Percentiles rank a stretch among this genome's conserved stretches.
phyloP scores from a whole-genome alignment of 2,113 vertebrate genomes.

The Ageneiosus marmoratus region DNA sequence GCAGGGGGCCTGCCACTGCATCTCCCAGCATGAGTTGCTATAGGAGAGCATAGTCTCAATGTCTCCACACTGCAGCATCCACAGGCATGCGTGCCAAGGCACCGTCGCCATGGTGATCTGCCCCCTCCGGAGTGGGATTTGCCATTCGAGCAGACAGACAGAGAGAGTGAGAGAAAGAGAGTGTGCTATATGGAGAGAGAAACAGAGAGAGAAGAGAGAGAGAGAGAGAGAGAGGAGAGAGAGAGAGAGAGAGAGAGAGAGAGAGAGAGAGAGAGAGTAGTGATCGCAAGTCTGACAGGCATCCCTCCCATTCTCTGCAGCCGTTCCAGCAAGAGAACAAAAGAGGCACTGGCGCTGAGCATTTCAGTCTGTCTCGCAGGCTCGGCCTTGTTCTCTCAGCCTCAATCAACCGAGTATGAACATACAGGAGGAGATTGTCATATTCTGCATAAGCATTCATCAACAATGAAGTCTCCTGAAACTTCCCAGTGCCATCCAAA shows the following conservation, averaged over 20 bases:
- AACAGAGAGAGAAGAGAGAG: constrained; percentile 45
- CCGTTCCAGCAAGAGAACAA: constrained; percentile 55
- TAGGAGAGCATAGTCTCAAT: constrained; percentile 68
- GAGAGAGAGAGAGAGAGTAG: constrained; percentile 42
- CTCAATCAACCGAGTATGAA: constrained; percentile 10
- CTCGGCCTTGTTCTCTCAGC: constrained; percentile 33
- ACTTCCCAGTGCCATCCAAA: neutral
- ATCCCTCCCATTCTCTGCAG: constrained; percentile 46
- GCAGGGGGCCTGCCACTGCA: constrained; percentile 39
- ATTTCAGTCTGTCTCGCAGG: constrained; percentile 50
- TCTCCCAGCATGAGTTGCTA: constrained; percentile 65
- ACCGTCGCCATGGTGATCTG: constrained; percentile 79
- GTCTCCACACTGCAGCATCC: constrained; percentile 72
- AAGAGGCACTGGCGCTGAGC: constrained; percentile 52
- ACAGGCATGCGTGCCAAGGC: constrained; percentile 62
- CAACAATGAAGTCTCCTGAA: neutral
- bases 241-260: constrained; percentile 47
- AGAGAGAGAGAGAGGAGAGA: too few species aligned
- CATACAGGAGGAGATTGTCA: constrained; percentile 17
- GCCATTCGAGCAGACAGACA: constrained; percentile 64
- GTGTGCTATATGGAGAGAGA: constrained; percentile 53
- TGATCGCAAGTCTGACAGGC: constrained; percentile 55
- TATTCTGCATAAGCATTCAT: constrained; percentile 6
- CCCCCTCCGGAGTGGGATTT: constrained; percentile 65
- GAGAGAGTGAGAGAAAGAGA: constrained; percentile 44